phyloP scores from a whole-genome alignment of 2,888 invertebrate species.

The Ceriagrion tenellum region DNA sequence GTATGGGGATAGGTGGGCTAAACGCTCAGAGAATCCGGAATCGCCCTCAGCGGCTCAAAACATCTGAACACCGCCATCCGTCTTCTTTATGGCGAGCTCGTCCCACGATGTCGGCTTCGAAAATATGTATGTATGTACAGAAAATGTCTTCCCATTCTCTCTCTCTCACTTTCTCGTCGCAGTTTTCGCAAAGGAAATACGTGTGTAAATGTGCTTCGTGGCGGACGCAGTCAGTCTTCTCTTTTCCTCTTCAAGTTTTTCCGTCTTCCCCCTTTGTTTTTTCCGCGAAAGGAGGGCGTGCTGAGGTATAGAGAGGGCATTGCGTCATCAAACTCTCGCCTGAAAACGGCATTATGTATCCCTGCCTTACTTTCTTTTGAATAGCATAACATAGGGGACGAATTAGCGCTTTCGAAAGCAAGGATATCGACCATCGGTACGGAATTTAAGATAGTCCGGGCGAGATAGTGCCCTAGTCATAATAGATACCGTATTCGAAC shows the following conservation, averaged over 20 bases:
- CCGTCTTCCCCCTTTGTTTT: background rate
- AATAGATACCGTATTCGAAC: no score
- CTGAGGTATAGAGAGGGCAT: no score
- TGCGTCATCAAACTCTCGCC: no score
- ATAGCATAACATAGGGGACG: no score
- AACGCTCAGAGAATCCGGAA: slow-evolving; percentile 44
- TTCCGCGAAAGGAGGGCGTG: no score
- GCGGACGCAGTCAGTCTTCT: background rate
- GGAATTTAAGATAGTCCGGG: no score
- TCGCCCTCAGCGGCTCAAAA: slow-evolving; percentile 43
- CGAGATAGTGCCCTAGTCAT: no score
- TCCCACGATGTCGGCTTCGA: background rate
- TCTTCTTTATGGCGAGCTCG: slow-evolving; percentile 58
- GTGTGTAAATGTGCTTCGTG: background rate
- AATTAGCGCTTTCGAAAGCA: no score
- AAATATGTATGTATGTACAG: background rate
- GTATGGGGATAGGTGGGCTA: background rate
- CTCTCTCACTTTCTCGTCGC: background rate
- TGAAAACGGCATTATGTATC: no score
- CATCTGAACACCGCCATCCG: slow-evolving; percentile 66
- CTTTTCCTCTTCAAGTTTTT: background rate
- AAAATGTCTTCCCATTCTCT: background rate
- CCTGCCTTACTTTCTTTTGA: no score
- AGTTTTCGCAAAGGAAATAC: background rate
- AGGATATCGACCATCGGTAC: no score